Evolutionary conservation across 2,888 invertebrate species (phyloP).

Genomic region (Therioaphis trifolii): DNA sequence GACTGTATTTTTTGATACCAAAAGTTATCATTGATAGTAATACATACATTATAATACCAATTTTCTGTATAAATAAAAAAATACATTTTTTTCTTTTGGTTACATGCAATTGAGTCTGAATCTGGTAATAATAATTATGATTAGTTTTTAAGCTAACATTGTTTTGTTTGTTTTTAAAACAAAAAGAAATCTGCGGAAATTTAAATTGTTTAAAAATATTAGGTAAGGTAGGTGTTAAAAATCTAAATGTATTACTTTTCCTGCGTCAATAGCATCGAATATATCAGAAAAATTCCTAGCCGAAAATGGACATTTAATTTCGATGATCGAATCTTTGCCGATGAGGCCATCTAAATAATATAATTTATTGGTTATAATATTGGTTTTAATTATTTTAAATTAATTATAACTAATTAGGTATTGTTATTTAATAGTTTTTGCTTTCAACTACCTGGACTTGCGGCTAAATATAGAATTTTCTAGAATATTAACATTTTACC

Average conservation of each 20-base stretch:
- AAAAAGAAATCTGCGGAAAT: constrained; percentile 22
- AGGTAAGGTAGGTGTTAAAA: background rate
- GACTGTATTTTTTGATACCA: constrained; percentile 21
- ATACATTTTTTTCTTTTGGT: constrained; percentile 25
- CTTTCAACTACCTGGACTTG: constrained; percentile 25
- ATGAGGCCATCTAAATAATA: constrained; percentile 15
- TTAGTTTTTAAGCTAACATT: background rate
- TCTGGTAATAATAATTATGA: constrained; percentile 13
- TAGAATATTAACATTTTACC: too few species aligned
- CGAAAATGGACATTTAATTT: too few species aligned
- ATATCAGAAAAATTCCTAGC: too few species aligned
- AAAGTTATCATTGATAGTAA: background rate
- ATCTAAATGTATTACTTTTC: background rate
- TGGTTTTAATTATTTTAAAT: background rate
- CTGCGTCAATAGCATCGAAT: too few species aligned
- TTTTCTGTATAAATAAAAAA: background rate
- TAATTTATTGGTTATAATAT: background rate
- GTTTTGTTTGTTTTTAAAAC: background rate
- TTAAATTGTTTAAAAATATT: background rate
- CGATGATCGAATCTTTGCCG: too few species aligned
- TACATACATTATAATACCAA: constrained; percentile 5
- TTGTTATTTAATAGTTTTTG: too few species aligned
- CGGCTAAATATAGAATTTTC: too few species aligned
- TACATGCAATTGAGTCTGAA: background rate
- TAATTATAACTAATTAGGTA: too few species aligned